phyloP scores from a whole-genome alignment of 1,140 invertebrate species.

The Neotoxoptera formosana region DNA sequence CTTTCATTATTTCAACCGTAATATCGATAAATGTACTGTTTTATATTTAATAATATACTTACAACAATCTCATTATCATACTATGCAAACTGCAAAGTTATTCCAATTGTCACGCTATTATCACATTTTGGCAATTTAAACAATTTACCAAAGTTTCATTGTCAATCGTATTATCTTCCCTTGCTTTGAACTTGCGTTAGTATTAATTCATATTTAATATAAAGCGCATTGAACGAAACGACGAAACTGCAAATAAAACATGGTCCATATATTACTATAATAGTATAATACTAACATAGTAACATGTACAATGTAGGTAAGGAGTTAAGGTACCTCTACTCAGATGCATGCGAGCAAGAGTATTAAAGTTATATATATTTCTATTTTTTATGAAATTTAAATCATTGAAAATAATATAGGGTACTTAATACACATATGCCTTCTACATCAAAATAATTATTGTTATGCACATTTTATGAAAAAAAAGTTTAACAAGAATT shows the following conservation, averaged over 20 bases:
- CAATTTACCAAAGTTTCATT: constrained; percentile 7
- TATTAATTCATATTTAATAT: background rate
- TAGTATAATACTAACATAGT: too few relatives aligned
- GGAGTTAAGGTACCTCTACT: background rate
- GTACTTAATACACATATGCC: too few relatives aligned
- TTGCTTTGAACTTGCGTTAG: background rate
- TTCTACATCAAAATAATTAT: too few relatives aligned
- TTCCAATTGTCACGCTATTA: background rate
- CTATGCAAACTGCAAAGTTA: background rate
- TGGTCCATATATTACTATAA: background rate
- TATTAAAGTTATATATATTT: background rate
- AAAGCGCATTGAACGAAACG: background rate
- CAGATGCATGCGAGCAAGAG: background rate
- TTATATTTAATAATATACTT: background rate
- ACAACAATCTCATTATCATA: background rate
- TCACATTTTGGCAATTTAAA: background rate
- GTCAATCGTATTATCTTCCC: background rate
- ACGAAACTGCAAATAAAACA: background rate
- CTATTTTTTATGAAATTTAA: background rate
- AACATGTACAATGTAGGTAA: background rate
- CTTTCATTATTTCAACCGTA: background rate
- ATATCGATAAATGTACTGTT: background rate
- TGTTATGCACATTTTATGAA: too few relatives aligned
- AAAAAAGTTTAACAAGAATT: too few relatives aligned
- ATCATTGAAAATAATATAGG: too few relatives aligned